phyloP scores from a whole-genome alignment of 2,797 vertebrate species.

The Rhyacichthys aspro region DNA sequence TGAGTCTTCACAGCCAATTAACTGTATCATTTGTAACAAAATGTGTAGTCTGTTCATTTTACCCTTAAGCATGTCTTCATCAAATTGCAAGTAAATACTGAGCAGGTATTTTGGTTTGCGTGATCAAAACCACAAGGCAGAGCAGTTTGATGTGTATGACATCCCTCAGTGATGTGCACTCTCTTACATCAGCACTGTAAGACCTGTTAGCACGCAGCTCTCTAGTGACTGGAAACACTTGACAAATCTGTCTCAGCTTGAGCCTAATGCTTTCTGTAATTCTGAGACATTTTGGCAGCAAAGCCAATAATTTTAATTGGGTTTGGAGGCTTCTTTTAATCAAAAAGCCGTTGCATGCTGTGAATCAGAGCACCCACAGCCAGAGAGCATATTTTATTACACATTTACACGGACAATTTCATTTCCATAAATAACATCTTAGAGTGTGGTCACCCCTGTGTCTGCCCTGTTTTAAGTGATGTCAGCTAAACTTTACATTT shows the following conservation, averaged over 20 bases:
- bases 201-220: too few relatives aligned
- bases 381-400: slow-evolving; percentile 15
- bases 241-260: neutral
- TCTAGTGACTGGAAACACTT: neutral
- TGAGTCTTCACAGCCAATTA: too few relatives aligned
- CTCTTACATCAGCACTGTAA: neutral
- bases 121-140: neutral
- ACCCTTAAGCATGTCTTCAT: neutral
- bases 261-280: slow-evolving; percentile 17
- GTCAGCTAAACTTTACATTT: too few relatives aligned
- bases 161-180: neutral
- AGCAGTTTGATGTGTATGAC: neutral
- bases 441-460: neutral
- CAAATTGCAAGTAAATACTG: neutral
- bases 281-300: slow-evolving; percentile 7
- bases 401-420: neutral
- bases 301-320: slow-evolving; percentile 6
- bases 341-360: slow-evolving; percentile 14
- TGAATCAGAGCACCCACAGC: slow-evolving; percentile 6
- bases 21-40: too few relatives aligned
- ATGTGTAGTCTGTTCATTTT: too few relatives aligned
- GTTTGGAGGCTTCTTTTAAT: slow-evolving; percentile 42
- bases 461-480: neutral
- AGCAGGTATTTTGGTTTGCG: neutral
- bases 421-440: neutral